Percentiles rank a stretch among this genome's conserved stretches.
phyloP scores from a whole-genome alignment of 2,797 vertebrate species.

The Avahi laniger region DNA sequence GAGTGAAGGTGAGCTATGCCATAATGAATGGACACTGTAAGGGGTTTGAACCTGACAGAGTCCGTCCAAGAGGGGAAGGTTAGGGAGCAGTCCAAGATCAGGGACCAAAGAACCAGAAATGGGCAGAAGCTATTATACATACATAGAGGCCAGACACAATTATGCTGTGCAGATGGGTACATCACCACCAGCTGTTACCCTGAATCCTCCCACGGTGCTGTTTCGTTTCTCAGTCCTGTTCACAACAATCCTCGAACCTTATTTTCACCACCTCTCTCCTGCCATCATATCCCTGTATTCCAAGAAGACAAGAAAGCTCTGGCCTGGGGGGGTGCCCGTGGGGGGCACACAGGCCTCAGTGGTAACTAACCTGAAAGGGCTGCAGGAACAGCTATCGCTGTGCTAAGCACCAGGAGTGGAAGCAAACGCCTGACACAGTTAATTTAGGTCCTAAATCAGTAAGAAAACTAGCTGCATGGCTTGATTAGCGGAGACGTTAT shows the following conservation, averaged over 20 bases:
- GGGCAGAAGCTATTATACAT: background rate
- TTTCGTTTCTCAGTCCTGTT: background rate
- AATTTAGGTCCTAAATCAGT: background rate
- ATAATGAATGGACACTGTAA: background rate
- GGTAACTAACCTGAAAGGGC: background rate
- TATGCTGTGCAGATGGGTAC: background rate
- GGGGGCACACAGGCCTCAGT: background rate
- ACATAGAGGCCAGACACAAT: background rate
- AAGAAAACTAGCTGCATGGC: background rate
- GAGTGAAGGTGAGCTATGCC: slow-evolving; percentile 45
- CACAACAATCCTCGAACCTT: background rate
- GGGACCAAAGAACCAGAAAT: background rate
- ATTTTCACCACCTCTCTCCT: background rate
- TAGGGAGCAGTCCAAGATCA: background rate
- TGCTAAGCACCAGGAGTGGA: background rate
- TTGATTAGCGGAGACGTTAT: background rate
- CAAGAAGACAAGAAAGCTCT: background rate
- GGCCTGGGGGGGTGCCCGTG: background rate
- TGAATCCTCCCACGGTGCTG: background rate
- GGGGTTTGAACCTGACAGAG: background rate
- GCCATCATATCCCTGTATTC: background rate
- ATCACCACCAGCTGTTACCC: background rate
- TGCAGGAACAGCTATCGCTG: background rate
- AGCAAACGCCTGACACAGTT: background rate
- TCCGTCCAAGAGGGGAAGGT: background rate